A percentile compares a stretch with the other conserved stretches of the same genome.
These are phyloP conservation scores for Carettochelys insculpta DNA, from an alignment of 2,113 vertebrate genomes.

Conservation along the genomic window DNA sequence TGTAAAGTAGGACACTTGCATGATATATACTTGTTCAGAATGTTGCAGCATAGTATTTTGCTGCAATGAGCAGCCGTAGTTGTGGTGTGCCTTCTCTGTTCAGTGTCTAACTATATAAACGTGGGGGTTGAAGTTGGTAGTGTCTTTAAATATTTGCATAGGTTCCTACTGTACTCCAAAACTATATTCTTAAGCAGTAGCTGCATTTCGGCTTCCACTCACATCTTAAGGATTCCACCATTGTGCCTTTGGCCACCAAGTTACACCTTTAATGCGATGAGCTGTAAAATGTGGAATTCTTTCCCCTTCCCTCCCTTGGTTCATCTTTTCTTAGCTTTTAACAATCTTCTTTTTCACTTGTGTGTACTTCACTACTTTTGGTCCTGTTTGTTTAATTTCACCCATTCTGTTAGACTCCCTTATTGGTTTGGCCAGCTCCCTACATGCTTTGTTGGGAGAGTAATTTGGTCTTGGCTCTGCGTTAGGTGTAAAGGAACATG, in stretches of 20 bases:
- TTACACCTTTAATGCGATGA: slow-evolving; percentile 13
- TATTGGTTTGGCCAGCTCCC: neutral
- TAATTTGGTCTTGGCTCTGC: neutral
- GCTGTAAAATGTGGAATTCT: neutral
- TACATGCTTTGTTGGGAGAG: neutral
- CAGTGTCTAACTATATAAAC: neutral
- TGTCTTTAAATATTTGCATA: neutral
- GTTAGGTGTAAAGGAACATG: neutral
- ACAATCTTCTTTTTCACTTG: neutral
- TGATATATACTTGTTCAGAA: slow-evolving; percentile 31
- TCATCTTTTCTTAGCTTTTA: slow-evolving; percentile 52
- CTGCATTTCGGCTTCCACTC: slow-evolving; percentile 49
- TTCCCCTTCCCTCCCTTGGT: slow-evolving; percentile 21
- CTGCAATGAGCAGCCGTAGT: slow-evolving; percentile 19
- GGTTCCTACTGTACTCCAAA: slow-evolving; percentile 53
- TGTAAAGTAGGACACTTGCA: slow-evolving; percentile 46
- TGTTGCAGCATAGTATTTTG: neutral
- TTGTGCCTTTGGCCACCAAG: slow-evolving; percentile 51
- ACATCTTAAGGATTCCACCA: slow-evolving; percentile 2
- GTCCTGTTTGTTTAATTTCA: slow-evolving; percentile 12
- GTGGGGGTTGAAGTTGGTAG: neutral
- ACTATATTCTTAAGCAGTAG: slow-evolving; percentile 50
- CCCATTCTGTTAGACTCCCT: neutral
- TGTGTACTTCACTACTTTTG: neutral
- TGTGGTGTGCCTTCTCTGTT: slow-evolving; percentile 6